These are phyloP conservation scores for Chiroxiphia lanceolata DNA, from an alignment of 2,797 vertebrate genomes.

Conservation along the genomic window DNA sequence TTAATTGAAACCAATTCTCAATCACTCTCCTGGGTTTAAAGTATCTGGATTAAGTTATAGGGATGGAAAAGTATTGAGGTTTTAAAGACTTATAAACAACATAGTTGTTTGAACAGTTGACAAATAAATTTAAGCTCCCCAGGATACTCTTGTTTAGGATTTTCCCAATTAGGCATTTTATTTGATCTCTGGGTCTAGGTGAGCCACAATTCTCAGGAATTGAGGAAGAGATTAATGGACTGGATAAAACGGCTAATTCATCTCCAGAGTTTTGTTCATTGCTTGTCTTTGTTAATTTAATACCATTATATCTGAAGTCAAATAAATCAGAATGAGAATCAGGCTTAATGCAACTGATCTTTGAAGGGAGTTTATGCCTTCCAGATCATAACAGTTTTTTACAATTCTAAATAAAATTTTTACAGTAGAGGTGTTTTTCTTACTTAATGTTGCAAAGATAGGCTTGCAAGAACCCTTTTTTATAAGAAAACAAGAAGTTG, in stretches of 20 bases:
- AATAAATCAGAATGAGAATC: conserved; percentile 83
- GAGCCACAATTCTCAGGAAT: conserved; percentile 78
- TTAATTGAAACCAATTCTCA: conserved; percentile 83
- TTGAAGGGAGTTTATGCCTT: conserved; percentile 1
- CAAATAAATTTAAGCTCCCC: conserved; percentile 81
- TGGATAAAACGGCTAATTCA: conserved; percentile 80
- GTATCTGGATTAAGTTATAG: conserved; percentile 77
- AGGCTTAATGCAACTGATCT: conserved; percentile 51
- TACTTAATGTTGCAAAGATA: not conserved
- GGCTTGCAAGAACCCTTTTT: not conserved
- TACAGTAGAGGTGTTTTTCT: not conserved
- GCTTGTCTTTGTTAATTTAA: conserved; percentile 80
- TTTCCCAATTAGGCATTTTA: conserved; percentile 85
- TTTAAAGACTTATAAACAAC: conserved; percentile 83
- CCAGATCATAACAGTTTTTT: not conserved
- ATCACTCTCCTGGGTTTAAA: conserved; percentile 79
- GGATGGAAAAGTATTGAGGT: conserved; percentile 70
- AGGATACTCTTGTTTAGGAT: conserved; percentile 80
- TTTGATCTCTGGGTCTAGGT: conserved; percentile 81
- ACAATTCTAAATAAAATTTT: not conserved
- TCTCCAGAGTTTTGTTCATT: conserved; percentile 80
- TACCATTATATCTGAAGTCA: conserved; percentile 74
- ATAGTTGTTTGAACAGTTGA: conserved; percentile 81
- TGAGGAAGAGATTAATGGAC: conserved; percentile 81
- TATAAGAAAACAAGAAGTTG: not conserved